These are phyloP conservation scores for Acanthaster planci DNA, from an alignment of 35 echinoderm and acorn worm species.

Conservation along the genomic window DNA sequence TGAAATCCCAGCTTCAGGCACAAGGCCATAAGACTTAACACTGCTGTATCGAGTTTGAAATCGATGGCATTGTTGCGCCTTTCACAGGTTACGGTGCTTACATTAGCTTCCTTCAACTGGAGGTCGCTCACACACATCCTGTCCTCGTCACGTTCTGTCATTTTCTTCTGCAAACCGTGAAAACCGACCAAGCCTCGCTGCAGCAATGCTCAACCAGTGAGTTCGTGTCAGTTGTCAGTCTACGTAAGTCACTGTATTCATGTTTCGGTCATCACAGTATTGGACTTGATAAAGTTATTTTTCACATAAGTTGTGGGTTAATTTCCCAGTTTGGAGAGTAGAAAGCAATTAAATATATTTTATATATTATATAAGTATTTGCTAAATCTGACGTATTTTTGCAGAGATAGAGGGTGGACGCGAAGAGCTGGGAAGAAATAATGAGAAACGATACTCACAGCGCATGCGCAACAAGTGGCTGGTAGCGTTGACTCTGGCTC, in stretches of 20 bases:
- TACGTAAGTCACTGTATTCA: background rate
- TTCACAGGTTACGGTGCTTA: constrained; percentile 69
- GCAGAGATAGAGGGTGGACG: background rate
- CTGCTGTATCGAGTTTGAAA: too few relatives aligned
- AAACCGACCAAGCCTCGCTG: background rate
- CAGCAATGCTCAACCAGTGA: background rate
- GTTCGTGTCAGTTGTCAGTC: background rate
- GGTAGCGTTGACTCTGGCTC: background rate
- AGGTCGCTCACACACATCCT: constrained; percentile 74
- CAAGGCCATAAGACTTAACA: too few relatives aligned
- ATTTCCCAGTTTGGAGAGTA: background rate
- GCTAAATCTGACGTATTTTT: background rate
- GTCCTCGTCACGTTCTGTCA: constrained; percentile 75
- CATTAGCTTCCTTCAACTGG: constrained; percentile 64
- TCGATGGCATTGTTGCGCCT: too few relatives aligned
- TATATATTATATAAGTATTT: too few relatives aligned
- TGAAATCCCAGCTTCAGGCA: too few relatives aligned
- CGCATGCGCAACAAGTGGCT: background rate
- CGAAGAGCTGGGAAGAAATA: background rate
- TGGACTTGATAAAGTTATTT: background rate
- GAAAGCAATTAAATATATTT: background rate
- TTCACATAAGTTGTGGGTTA: background rate
- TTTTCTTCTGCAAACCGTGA: constrained; percentile 38
- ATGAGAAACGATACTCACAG: background rate
- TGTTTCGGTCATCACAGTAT: background rate